Conservation (phyloP, 2,113 vertebrate species). For the Noturus placidus region DNA sequence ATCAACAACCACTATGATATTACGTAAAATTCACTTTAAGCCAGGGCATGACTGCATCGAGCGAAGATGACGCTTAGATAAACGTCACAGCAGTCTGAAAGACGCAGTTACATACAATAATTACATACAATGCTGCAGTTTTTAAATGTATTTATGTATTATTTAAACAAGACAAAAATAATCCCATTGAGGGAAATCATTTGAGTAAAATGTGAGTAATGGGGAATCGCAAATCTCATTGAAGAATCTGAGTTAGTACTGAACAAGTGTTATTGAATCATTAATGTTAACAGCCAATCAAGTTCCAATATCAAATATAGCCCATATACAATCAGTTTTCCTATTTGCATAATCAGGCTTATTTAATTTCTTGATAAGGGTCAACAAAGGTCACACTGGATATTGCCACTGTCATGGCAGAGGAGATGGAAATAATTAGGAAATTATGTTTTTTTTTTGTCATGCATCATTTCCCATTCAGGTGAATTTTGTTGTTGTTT, state of each 20-base stretch:
- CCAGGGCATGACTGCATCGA: neutral
- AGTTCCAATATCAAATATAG: neutral
- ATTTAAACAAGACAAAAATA: neutral
- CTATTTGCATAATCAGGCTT: neutral
- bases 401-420: neutral
- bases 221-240: neutral
- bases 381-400: neutral
- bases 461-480: neutral
- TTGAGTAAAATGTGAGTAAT: neutral
- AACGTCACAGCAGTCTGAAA: neutral
- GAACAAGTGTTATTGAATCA: neutral
- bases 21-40: conserved; percentile 7
- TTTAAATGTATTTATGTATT: neutral
- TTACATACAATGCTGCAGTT: conserved; percentile 1
- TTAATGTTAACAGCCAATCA: neutral
- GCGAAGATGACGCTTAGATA: neutral
- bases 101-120: neutral
- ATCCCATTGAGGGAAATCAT: neutral
- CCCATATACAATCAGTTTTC: neutral
- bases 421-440: neutral
- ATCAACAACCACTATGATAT: conserved; percentile 17
- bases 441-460: neutral
- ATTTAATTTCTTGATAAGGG: neutral
- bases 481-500: neutral
- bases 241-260: neutral